Evolutionary conservation across 2,113 vertebrate genomes (phyloP).

Genomic region (Pipra filicauda): DNA sequence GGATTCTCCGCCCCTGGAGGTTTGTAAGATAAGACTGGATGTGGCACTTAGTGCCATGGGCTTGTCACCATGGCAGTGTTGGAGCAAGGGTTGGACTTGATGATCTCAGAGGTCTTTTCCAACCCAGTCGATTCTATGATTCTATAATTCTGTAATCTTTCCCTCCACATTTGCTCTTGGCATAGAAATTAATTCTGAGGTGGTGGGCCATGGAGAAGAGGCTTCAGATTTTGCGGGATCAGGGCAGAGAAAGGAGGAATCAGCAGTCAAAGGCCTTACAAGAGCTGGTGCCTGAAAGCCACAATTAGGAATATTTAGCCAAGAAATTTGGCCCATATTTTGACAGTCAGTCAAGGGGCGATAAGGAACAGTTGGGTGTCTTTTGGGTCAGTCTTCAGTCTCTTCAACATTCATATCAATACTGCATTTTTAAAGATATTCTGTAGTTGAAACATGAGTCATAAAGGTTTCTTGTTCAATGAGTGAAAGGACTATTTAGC

Average conservation of each 20-base stretch:
- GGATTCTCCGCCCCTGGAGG: too few relatives aligned
- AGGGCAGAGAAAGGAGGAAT: not conserved
- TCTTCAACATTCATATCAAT: not conserved
- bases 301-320: not conserved
- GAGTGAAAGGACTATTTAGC: not conserved
- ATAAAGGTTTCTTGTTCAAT: not conserved
- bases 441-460: not conserved
- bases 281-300: not conserved
- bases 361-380: not conserved
- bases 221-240: not conserved
- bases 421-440: not conserved
- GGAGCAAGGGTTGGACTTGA: too few relatives aligned
- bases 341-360: not conserved
- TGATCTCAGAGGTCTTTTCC: too few relatives aligned
- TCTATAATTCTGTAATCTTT: not conserved
- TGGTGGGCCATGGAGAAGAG: not conserved
- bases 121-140: too few relatives aligned
- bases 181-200: not conserved
- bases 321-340: not conserved
- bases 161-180: not conserved
- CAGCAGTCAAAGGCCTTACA: not conserved
- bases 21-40: too few relatives aligned
- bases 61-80: too few relatives aligned
- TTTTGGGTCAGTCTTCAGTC: not conserved
- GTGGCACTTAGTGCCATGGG: too few relatives aligned